phyloP scores from a whole-genome alignment of 2,797 vertebrate genomes.

The Acipenser oxyrinchus region DNA sequence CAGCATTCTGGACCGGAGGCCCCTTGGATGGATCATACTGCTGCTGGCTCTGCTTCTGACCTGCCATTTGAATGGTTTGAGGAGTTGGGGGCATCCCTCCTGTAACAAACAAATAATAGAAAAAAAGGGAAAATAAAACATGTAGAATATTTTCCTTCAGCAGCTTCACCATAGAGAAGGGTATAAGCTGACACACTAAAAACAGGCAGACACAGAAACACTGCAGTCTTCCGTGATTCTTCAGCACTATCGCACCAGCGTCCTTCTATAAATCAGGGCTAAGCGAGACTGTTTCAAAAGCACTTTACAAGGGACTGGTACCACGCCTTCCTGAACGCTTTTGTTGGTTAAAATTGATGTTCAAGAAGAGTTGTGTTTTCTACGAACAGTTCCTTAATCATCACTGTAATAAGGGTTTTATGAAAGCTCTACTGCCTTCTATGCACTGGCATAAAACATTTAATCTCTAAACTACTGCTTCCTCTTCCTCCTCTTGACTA shows the following conservation, averaged over 20 bases:
- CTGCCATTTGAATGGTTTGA: constrained; percentile 65
- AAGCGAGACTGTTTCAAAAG: background rate
- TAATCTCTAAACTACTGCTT: no score
- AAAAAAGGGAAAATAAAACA: constrained; percentile 4
- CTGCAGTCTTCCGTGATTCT: background rate
- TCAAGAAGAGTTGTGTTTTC: no score
- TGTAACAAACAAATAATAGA: constrained; percentile 36
- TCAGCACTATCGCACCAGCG: background rate
- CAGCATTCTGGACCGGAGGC: constrained; percentile 83
- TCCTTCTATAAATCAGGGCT: constrained; percentile 6
- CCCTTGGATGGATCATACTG: constrained; percentile 86
- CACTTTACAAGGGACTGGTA: background rate
- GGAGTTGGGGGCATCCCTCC: constrained; percentile 75
- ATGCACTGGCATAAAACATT: no score
- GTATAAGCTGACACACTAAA: background rate
- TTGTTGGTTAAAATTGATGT: no score
- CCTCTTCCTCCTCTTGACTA: no score
- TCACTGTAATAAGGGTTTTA: no score
- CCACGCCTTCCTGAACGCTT: no score
- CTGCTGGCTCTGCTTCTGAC: constrained; percentile 75
- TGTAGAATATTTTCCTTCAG: background rate
- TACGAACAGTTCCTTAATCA: no score
- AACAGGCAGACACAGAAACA: background rate
- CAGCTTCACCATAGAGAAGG: background rate
- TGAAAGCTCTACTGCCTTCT: no score